These are phyloP conservation scores for Metalampra italica DNA, from an alignment of 2,888 invertebrate genomes.

Conservation along the genomic window DNA sequence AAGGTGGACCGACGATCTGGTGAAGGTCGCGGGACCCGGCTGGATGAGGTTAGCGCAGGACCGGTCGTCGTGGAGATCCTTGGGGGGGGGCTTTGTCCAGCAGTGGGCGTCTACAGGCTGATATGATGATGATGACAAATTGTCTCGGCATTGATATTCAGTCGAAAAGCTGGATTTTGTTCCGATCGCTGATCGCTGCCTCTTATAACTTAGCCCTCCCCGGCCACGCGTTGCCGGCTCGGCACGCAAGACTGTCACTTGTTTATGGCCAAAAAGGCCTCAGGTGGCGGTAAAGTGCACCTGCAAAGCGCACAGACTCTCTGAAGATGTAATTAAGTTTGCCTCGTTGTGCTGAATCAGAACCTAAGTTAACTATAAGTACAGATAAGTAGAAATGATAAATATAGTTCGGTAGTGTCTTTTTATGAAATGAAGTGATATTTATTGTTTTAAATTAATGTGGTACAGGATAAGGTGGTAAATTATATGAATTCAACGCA, in stretches of 20 bases:
- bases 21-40: too few relatives aligned
- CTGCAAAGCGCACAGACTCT: slow-evolving; percentile 27
- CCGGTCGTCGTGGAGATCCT: too few relatives aligned
- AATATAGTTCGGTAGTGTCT: not conserved
- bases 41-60: too few relatives aligned
- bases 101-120: too few relatives aligned
- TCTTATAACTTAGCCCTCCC: slow-evolving; percentile 16
- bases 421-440: not conserved
- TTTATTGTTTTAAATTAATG: too few relatives aligned
- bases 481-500: too few relatives aligned
- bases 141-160: too few relatives aligned
- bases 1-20: too few relatives aligned
- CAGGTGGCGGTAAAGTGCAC: slow-evolving; percentile 33
- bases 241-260: slow-evolving; percentile 58
- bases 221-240: slow-evolving; percentile 19
- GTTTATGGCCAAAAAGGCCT: slow-evolving; percentile 54
- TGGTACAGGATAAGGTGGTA: too few relatives aligned
- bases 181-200: not conserved
- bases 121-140: too few relatives aligned
- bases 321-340: slow-evolving; percentile 28
- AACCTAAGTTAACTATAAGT: not conserved
- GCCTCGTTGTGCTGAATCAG: not conserved
- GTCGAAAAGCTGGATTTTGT: too few relatives aligned
- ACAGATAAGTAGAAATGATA: not conserved
- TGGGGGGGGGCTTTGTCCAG: too few relatives aligned